Evolutionary conservation across 2,888 invertebrate species (phyloP).

Genomic region (Leptothorax acervorum): DNA sequence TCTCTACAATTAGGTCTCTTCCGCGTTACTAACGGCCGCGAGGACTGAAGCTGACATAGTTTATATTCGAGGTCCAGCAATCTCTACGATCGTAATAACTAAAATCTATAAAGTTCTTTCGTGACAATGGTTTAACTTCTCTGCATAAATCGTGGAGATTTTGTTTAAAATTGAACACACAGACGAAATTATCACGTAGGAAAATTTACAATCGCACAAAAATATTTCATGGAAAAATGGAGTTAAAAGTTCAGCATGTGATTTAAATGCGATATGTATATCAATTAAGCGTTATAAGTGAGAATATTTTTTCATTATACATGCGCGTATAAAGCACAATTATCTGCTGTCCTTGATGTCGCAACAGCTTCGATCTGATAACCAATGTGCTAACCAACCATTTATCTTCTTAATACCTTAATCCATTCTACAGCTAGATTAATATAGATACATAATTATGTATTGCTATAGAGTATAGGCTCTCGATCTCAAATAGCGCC

Average conservation of each 20-base stretch:
- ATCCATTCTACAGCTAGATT: background rate
- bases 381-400: background rate
- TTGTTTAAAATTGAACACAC: constrained; percentile 27
- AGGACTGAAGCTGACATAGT: constrained; percentile 40
- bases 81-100: constrained; percentile 34
- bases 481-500: background rate
- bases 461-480: background rate
- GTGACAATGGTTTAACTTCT: constrained; percentile 45
- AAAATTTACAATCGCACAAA: background rate
- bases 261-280: background rate
- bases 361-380: background rate
- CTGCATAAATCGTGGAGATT: constrained; percentile 29
- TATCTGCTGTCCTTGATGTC: background rate
- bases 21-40: constrained; percentile 21
- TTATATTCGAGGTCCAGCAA: constrained; percentile 40
- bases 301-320: background rate
- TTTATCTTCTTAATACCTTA: constrained; percentile 5
- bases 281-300: background rate
- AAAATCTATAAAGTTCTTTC: constrained; percentile 47
- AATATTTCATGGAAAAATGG: background rate
- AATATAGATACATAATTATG: constrained; percentile 22
- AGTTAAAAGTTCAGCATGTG: background rate
- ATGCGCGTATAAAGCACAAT: background rate
- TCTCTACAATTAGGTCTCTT: constrained; percentile 38
- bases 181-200: background rate